Percentiles rank a stretch among this genome's conserved stretches.
phyloP scores from a whole-genome alignment of 2,888 invertebrate species.

The Lycia hirtaria region DNA sequence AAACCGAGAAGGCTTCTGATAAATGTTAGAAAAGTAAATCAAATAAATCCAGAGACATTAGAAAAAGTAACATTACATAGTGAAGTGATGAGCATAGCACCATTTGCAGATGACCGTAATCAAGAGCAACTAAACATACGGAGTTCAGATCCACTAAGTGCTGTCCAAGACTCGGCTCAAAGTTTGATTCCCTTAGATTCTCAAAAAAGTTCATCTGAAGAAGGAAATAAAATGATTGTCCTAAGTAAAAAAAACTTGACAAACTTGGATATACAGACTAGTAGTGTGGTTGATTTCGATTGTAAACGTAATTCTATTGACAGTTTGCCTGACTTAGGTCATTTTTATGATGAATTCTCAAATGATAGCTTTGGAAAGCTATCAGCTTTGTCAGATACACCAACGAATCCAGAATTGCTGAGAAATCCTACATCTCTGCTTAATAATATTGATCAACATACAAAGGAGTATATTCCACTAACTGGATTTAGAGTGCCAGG shows the following conservation, averaged over 20 bases:
- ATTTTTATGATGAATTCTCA: constrained; percentile 58
- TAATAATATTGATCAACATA: constrained; percentile 33
- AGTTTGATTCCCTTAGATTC: background rate
- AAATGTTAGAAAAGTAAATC: background rate
- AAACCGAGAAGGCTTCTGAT: background rate
- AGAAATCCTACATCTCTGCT: constrained; percentile 42
- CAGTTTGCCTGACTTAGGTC: background rate
- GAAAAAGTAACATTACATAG: background rate
- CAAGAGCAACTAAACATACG: background rate
- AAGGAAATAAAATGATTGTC: too few species aligned
- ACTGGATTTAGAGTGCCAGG: background rate
- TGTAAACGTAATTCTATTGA: background rate
- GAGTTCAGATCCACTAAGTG: background rate
- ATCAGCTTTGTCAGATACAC: constrained; percentile 46
- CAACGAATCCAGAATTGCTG: constrained; percentile 39
- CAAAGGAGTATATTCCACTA: background rate
- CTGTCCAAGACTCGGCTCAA: too few species aligned
- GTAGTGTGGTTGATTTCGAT: too few species aligned
- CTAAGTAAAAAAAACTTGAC: too few species aligned
- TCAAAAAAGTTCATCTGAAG: background rate
- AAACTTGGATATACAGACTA: background rate
- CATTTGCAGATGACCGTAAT: background rate
- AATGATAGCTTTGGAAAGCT: constrained; percentile 53
- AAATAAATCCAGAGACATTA: background rate
- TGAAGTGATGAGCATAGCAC: background rate